phyloP scores from a whole-genome alignment of 2,888 invertebrate species.

The Muscina levida region DNA sequence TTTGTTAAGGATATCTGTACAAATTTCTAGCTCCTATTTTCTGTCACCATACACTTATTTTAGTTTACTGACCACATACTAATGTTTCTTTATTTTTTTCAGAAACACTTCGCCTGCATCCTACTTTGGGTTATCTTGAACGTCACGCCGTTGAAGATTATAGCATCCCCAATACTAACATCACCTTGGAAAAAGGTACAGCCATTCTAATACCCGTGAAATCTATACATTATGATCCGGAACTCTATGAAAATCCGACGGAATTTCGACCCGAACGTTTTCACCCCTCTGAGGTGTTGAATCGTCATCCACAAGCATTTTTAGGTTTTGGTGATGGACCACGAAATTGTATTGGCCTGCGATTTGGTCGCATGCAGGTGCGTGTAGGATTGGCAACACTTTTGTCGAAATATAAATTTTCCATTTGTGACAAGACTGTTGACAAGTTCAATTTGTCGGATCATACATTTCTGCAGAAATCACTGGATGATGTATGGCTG shows the following conservation, averaged over 20 bases:
- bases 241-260: conserved; percentile 79
- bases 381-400: conserved; percentile 72
- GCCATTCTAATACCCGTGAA: conserved; percentile 75
- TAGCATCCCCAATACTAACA: conserved; percentile 71
- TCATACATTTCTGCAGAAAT: conserved; percentile 60
- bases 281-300: conserved; percentile 69
- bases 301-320: conserved; percentile 74
- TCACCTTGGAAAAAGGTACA: conserved; percentile 75
- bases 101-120: conserved; percentile 71
- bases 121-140: conserved; percentile 76
- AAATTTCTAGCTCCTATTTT: no score
- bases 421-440: conserved; percentile 60
- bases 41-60: no score
- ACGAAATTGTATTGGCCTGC: no score
- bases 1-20: no score
- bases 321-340: no score
- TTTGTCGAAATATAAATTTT: conserved; percentile 69
- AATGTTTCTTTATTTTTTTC: no score
- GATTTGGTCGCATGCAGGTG: conserved; percentile 75
- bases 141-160: conserved; percentile 75
- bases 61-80: no score
- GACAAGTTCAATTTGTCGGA: conserved; percentile 62
- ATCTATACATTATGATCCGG: conserved; percentile 79
- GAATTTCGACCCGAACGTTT: conserved; percentile 80
- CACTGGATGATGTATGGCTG: conserved; percentile 67